Evolutionary conservation across 2,888 invertebrate species (phyloP).

Genomic region (Allolobophora icterica): DNA sequence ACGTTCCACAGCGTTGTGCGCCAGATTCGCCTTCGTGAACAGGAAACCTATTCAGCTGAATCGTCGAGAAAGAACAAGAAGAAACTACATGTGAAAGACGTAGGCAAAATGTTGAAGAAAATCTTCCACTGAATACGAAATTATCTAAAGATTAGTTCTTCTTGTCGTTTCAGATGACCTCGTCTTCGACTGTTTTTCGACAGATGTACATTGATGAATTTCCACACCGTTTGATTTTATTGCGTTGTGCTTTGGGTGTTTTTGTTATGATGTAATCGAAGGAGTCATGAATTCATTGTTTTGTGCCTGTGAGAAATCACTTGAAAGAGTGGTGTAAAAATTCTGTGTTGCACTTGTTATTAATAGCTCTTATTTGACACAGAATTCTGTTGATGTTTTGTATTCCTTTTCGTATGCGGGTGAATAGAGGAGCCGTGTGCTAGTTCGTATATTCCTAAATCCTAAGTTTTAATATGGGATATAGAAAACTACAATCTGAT

Average conservation of each 20-base stretch:
- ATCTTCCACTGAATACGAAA: slow-evolving; percentile 23
- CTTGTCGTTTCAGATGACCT: slow-evolving; percentile 8
- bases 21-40: slow-evolving; percentile 73
- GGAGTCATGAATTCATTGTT: neutral
- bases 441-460: neutral
- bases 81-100: slow-evolving; percentile 5
- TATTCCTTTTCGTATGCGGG: slow-evolving; percentile 1
- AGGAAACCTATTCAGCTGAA: slow-evolving; percentile 26
- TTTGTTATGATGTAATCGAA: neutral
- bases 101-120: slow-evolving; percentile 27
- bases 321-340: slow-evolving; percentile 6
- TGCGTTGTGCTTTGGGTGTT: neutral
- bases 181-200: neutral
- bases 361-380: neutral
- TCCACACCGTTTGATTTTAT: neutral
- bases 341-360: neutral
- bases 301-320: slow-evolving; percentile 17
- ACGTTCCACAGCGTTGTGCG: slow-evolving; percentile 87
- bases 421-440: neutral
- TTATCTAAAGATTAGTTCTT: slow-evolving; percentile 3
- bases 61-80: slow-evolving; percentile 20
- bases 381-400: neutral
- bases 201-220: neutral
- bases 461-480: neutral
- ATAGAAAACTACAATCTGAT: slow-evolving; percentile 3